Base-by-base conservation (phyloP, 2,888 invertebrate genomes). In the Eubasilissa splendida region DNA sequence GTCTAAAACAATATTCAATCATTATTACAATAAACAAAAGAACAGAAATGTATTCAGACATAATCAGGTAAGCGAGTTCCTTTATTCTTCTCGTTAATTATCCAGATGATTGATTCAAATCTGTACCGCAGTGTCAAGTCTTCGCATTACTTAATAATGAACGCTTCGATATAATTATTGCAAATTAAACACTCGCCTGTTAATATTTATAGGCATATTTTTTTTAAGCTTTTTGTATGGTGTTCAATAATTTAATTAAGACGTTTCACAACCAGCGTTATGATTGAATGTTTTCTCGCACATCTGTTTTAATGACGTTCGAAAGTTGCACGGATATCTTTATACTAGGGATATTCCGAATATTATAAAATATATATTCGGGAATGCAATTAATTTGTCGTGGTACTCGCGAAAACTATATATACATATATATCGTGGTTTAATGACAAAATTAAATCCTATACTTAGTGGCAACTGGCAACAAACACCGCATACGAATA, bases 81-180 rank as follows among this genome's bases (percentile, higher is more conserved):
- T 54, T 11, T 14, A 71, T 54, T n/a, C 54, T n/a, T 7, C 54
- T 14, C 54, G 31, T 71, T 54, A 71, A 71, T 71, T 54, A 54
- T 53, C 31, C 0, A 12, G 8, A 71, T 71, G 71, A 71, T 71
- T 71, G 53, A 71, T 71, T 71, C 22, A 54, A 54, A 71, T 71
- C 52, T 33, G 4, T 22, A 22, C 22, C 71, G 12, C 11, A 14
- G 54, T 31, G 71, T 71, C 71, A 71, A 71, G 71, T 31, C 54
- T 33, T 10, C 11, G 12, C 71, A 71, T 71, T 71, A 71, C 8
- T 68, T 68, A n/a, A 68, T 33, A 31, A 8, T 42, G 66, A 68
- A 68, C 8, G 50, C 68, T 68, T 14, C 50, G 14, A 42, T 33
- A 63, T 63, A 33, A 33, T 63, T 0, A 63, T 33, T 63, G 31